Base-by-base conservation (phyloP, 1,140 invertebrate species). In the Drosophila paulistorum region DNA sequence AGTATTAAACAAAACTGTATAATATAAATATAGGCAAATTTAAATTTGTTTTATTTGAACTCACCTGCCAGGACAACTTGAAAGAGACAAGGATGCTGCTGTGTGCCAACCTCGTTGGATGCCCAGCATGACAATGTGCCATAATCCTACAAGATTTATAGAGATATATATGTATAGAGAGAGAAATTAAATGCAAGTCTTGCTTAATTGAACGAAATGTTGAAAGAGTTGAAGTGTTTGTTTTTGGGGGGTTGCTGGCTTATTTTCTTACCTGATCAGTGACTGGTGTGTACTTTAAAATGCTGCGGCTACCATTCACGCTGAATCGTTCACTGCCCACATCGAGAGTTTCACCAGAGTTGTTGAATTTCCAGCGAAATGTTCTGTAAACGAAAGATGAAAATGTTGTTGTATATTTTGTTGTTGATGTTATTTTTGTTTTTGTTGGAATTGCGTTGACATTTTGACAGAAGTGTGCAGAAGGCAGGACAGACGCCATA, bases 341-440 rank as follows among this genome's bases (percentile, higher is more conserved):
- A 91, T 97, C 96, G 57, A 96, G 92, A 26, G 96, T 97, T 92
- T 97, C 96, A 10, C 95, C 95, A 14, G 96, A 97, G 93, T 97
- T 97, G 93, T 97, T 97, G 93, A 97, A 97, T 93, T 97, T 97
- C 97, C 97, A 98, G 77, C 96, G 95, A 93, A 98, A 98, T 81
- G 94, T 95, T 68, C 93, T 93, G 81, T 51, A 73, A 65, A 77
- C 9, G 65, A 45, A 71, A 71, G 14, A 66, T 14, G 51, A 23
- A 42, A 39, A 35, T 48, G 45, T 48, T 48, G 17, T 48, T 48
- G 14, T 20, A 17, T 17, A 17, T 48, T 48, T 48, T 48, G 42
- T 45, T 51, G 45, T 4, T 23, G 14, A 17, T 51, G 45, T 20
- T 23, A 9, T 10, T 23, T 20, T 23, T 51, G 7, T 37, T 37